These are phyloP conservation scores for Acanthosoma haemorrhoidale DNA, from an alignment of 2,888 invertebrate species.

Conservation along the genomic window DNA sequence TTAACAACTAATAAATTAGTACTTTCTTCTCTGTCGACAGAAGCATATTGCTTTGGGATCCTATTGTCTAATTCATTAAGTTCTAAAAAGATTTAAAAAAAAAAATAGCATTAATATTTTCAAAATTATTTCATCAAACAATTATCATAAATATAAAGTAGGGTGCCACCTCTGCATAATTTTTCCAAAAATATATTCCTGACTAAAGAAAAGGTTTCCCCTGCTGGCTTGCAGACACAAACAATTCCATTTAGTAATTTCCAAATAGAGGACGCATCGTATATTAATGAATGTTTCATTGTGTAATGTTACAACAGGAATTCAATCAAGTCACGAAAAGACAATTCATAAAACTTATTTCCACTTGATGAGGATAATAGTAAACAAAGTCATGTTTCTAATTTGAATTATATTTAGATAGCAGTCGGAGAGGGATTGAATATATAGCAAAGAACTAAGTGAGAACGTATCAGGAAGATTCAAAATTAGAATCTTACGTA, in stretches of 20 bases:
- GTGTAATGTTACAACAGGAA: neutral
- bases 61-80: conserved; percentile 63
- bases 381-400: too few relatives aligned
- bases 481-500: too few relatives aligned
- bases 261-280: conserved; percentile 50
- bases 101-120: neutral
- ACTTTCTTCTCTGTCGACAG: conserved; percentile 59
- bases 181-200: conserved; percentile 28
- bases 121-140: too few relatives aligned
- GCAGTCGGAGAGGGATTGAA: too few relatives aligned
- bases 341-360: too few relatives aligned
- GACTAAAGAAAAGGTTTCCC: conserved; percentile 42
- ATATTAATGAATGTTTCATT: conserved; percentile 21
- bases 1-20: conserved; percentile 54
- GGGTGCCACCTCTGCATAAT: conserved; percentile 30
- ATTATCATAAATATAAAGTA: too few relatives aligned
- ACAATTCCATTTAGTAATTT: conserved; percentile 66
- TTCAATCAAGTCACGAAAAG: neutral
- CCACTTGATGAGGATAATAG: too few relatives aligned
- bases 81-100: conserved; percentile 51
- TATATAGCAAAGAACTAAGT: too few relatives aligned
- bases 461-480: too few relatives aligned
- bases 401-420: too few relatives aligned
- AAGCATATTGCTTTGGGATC: conserved; percentile 54
- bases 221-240: conserved; percentile 72